phyloP scores from a whole-genome alignment of 2,888 invertebrate species.

The Yponomeuta sedellus region DNA sequence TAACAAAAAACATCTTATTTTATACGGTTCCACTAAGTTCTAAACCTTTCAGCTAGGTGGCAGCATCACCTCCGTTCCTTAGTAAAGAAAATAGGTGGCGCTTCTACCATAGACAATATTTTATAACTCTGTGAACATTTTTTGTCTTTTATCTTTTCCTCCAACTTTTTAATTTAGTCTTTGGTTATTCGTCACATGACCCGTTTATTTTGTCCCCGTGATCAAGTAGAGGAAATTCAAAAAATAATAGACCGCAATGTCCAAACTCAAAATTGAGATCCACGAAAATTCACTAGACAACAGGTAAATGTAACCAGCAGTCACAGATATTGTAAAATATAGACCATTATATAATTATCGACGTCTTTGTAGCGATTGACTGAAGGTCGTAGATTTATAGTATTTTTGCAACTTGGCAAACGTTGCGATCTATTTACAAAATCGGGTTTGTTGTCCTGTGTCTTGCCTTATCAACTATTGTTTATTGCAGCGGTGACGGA shows the following conservation, averaged over 20 bases:
- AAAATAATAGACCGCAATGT: constrained; percentile 66
- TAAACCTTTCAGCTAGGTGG: no score
- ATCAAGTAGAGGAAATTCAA: constrained; percentile 81
- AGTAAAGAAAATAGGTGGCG: neutral
- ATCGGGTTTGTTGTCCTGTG: constrained; percentile 29
- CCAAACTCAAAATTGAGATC: constrained; percentile 73
- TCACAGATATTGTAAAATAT: neutral
- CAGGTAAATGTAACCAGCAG: constrained; percentile 65
- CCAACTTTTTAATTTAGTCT: constrained; percentile 30
- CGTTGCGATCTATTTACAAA: constrained; percentile 27
- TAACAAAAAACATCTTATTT: no score
- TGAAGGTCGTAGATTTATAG: constrained; percentile 58
- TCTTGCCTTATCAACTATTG: neutral
- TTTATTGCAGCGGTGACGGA: constrained; percentile 62
- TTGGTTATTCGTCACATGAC: constrained; percentile 79
- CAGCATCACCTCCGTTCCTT: neutral
- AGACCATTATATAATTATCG: constrained; percentile 54
- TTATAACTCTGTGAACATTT: neutral
- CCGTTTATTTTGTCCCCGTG: constrained; percentile 83
- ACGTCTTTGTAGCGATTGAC: constrained; percentile 18
- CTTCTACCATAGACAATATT: neutral
- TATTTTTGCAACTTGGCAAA: constrained; percentile 61
- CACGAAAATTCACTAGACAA: constrained; percentile 78
- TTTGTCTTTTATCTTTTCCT: neutral
- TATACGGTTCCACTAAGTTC: no score